Percentiles rank a stretch among this genome's conserved stretches.
Evolutionary conservation across 1,140 invertebrate species (phyloP).

Genomic region (Hyles vespertilio): DNA sequence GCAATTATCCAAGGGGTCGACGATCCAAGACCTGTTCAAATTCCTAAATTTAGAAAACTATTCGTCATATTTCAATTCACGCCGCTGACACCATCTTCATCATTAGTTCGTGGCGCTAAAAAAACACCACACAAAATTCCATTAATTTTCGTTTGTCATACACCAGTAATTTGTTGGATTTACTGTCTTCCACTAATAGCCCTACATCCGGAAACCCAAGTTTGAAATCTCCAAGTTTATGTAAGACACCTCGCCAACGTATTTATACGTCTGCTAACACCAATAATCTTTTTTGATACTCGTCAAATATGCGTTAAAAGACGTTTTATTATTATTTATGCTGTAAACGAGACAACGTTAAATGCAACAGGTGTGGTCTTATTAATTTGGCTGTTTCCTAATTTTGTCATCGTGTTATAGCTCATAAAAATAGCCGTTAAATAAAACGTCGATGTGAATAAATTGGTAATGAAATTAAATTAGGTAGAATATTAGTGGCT

Average conservation of each 20-base stretch:
- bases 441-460: background rate
- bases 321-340: slow-evolving; percentile 39
- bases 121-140: slow-evolving; percentile 40
- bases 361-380: slow-evolving; percentile 31
- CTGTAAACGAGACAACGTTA: slow-evolving; percentile 2
- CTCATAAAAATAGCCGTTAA: slow-evolving; percentile 11
- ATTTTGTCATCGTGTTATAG: slow-evolving; percentile 14
- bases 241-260: slow-evolving; percentile 36
- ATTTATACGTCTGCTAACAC: slow-evolving; percentile 65
- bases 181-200: slow-evolving; percentile 57
- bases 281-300: slow-evolving; percentile 40
- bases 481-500: too few species aligned
- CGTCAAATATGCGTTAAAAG: slow-evolving; percentile 50
- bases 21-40: too few species aligned
- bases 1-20: too few species aligned
- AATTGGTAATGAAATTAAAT: too few species aligned
- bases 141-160: slow-evolving; percentile 71
- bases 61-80: slow-evolving; percentile 33
- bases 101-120: slow-evolving; percentile 51
- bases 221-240: slow-evolving; percentile 43
- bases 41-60: slow-evolving; percentile 21
- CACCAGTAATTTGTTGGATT: slow-evolving; percentile 68
- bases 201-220: slow-evolving; percentile 60
- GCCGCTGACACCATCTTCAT: slow-evolving; percentile 54
- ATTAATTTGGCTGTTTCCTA: slow-evolving; percentile 17